Evolutionary conservation across 2,113 vertebrate genomes (phyloP), one percentile per base, ranked within the genome.

Genomic region (Leptobrachium ailaonicum): DNA sequence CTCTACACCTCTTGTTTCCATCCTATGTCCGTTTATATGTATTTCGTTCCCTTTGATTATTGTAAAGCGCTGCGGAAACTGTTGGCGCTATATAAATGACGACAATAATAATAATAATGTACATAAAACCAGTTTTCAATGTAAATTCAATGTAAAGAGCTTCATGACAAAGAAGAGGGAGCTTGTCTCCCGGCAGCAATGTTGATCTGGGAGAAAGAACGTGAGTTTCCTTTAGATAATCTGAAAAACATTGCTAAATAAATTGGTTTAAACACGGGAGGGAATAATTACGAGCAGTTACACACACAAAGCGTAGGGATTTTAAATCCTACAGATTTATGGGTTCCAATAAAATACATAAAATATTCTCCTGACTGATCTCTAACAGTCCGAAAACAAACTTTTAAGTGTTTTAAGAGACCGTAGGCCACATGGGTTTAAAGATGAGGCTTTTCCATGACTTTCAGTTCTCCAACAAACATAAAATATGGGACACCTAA

Each of bases 401-500:
- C 82, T 75, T 84, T 32, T 75, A 77, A 80, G 64, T 82, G 73
- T 76, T 83, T 54, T 89, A 84, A 80, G 42, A 73, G 82, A 85
- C 82, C 75, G 83, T 81, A 82, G n/a, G 72, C 67, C 76, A 76
- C 47, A 71, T 76, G 86, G 82, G 84, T 64, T 66, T 50, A 40
- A 71, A 85, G 79, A 87, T 82, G 71, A 76, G 90, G 43, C 88
- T 58, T 58, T 68, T 80, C 43, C 53, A 60, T 45, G 50, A n/a
- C 53, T 73, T 6, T 64, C 42, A 47, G 43, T 74, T 58, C 41
- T 32, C 14, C 40, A 44, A 13, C 3, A 66, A 20, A 56, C 66
- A 13, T 80, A 73, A 80, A 74, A 54, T 56, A 92, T 85, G 87
- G 88, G 88, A 86, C 85, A 86, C 82, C 85, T 93, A 89, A 90